Evolutionary conservation across 2,797 vertebrate species (phyloP).

Genomic region (Cossypha polioptera): DNA sequence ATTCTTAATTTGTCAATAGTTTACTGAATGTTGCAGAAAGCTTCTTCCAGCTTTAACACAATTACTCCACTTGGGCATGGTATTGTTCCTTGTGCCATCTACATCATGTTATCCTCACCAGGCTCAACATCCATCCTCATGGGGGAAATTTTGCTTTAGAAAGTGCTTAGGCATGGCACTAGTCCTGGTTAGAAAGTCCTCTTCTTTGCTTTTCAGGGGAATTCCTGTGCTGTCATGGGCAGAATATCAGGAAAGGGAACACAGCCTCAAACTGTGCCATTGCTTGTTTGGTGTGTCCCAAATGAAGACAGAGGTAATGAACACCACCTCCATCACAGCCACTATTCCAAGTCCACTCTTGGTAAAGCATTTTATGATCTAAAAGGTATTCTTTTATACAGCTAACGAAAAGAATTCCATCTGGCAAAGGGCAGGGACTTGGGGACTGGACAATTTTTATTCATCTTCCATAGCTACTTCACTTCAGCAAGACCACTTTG

Average conservation of each 20-base stretch:
- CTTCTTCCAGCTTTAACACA: not conserved
- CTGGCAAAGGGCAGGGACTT: not conserved
- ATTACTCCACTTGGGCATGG: not conserved
- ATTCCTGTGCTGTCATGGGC: not conserved
- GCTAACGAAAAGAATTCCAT: not conserved
- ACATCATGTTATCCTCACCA: not conserved
- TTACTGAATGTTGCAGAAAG: not conserved
- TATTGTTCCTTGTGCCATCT: accelerated
- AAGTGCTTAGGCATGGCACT: not conserved
- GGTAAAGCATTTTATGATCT: not conserved
- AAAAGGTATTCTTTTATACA: not conserved
- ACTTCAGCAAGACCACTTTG: not conserved
- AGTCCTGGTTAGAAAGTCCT: not conserved
- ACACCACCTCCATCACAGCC: not conserved
- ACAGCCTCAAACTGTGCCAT: not conserved
- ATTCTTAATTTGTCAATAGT: not conserved
- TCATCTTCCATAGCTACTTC: not conserved
- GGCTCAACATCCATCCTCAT: not conserved
- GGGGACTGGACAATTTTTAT: not conserved
- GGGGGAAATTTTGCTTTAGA: not conserved
- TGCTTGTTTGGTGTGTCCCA: not conserved
- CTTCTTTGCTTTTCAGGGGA: not conserved
- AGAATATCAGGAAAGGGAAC: not conserved
- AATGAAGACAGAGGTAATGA: not conserved
- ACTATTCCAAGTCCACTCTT: not conserved